Conservation (phyloP, 2,113 vertebrate species). For the Emydocephalus ijimae region DNA sequence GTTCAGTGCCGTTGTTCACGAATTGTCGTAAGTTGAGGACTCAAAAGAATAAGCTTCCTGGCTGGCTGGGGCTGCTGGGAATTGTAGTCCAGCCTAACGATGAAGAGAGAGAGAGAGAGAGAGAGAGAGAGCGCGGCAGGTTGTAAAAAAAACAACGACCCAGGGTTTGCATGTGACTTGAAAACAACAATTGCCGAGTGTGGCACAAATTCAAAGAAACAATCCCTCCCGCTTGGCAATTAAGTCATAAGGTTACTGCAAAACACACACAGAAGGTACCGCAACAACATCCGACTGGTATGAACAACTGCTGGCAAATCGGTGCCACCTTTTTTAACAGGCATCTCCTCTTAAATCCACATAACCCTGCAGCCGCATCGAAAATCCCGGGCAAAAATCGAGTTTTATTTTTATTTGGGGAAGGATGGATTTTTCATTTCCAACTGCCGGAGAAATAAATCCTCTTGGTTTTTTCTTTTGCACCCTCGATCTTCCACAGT, state of each 20-base stretch:
- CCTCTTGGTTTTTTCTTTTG: too few species aligned
- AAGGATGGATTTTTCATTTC: neutral
- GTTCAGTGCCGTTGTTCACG: neutral
- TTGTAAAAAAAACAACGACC: neutral
- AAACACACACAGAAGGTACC: neutral
- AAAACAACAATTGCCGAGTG: neutral
- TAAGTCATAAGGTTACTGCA: conserved; percentile 2
- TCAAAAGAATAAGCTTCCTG: too few species aligned
- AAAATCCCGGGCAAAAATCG: neutral
- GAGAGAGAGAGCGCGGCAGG: neutral
- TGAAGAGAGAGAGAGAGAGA: neutral
- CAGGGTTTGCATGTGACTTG: neutral
- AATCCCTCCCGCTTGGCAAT: neutral
- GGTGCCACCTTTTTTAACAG: neutral
- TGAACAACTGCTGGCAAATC: neutral
- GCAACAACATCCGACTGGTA: neutral
- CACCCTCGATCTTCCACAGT: too few species aligned
- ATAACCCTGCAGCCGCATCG: accelerated
- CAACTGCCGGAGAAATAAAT: neutral
- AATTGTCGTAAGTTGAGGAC: neutral
- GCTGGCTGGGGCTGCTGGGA: neutral
- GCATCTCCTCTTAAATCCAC: neutral
- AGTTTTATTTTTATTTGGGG: neutral
- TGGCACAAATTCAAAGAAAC: neutral
- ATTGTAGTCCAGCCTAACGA: neutral